Conservation (phyloP, 2,888 invertebrate genomes). For the Aphodius sticticus region DNA sequence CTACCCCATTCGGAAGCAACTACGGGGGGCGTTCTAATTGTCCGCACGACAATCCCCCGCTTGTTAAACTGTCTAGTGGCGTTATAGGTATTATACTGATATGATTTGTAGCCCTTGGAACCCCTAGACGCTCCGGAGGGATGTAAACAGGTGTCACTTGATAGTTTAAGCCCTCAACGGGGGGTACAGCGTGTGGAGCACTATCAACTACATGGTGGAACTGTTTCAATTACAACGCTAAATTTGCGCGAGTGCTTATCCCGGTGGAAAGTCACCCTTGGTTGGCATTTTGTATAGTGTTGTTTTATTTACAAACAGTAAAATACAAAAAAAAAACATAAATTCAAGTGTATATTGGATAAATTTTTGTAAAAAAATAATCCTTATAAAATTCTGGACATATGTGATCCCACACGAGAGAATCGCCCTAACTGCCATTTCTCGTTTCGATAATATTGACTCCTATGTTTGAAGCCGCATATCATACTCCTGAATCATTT, state of each 20-base stretch:
- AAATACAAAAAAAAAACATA: no score
- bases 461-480: no score
- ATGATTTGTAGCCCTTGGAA: conserved; percentile 52
- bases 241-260: background rate
- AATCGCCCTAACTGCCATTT: no score
- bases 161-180: background rate
- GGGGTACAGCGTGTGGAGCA: background rate
- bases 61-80: conserved; percentile 53
- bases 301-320: background rate
- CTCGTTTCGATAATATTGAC: no score
- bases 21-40: conserved; percentile 50
- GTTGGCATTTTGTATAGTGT: background rate
- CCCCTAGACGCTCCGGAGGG: background rate
- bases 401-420: no score
- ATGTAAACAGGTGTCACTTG: background rate
- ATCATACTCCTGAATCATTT: no score
- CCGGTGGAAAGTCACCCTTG: background rate
- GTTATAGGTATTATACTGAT: conserved; percentile 54
- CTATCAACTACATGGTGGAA: background rate
- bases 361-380: no score
- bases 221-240: conserved; percentile 4
- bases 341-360: no score
- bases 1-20: background rate
- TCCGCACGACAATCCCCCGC: conserved; percentile 48
- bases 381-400: no score